phyloP scores from a whole-genome alignment of 2,797 vertebrate genomes.

The Falco concolor region DNA sequence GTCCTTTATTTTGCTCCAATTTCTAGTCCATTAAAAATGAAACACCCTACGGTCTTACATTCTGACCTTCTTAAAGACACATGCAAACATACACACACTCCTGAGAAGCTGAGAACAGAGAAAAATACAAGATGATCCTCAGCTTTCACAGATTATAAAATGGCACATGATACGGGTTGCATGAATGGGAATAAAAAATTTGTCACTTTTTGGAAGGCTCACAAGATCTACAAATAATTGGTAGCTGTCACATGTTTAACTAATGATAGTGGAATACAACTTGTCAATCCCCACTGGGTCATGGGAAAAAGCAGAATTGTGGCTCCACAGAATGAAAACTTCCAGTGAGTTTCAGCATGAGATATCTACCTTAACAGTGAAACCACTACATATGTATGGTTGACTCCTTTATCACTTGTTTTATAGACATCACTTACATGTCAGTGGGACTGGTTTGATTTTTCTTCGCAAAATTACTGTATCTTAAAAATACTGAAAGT shows the following conservation, averaged over 20 bases:
- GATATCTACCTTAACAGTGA: not conserved
- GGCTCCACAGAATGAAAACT: not conserved
- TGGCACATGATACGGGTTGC: not conserved
- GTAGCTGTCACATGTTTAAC: not conserved
- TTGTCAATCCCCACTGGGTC: not conserved
- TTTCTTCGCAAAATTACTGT: not conserved
- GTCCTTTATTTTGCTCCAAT: not conserved
- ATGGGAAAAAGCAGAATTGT: not conserved
- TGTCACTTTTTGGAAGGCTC: not conserved
- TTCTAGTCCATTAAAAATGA: not conserved
- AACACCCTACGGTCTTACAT: not conserved
- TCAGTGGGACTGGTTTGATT: not conserved
- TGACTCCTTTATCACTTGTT: not conserved
- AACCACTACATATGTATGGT: not conserved
- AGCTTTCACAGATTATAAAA: not conserved
- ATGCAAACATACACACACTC: not conserved
- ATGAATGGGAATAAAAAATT: not conserved
- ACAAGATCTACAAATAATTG: not conserved
- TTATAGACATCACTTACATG: not conserved
- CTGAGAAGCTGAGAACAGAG: not conserved
- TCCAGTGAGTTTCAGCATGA: not conserved
- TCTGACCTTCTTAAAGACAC: not conserved
- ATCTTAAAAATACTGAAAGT: not conserved
- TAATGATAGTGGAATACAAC: not conserved
- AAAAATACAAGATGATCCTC: not conserved